phyloP scores from a whole-genome alignment of 2,797 vertebrate species.

The Crypturellus tataupa region DNA sequence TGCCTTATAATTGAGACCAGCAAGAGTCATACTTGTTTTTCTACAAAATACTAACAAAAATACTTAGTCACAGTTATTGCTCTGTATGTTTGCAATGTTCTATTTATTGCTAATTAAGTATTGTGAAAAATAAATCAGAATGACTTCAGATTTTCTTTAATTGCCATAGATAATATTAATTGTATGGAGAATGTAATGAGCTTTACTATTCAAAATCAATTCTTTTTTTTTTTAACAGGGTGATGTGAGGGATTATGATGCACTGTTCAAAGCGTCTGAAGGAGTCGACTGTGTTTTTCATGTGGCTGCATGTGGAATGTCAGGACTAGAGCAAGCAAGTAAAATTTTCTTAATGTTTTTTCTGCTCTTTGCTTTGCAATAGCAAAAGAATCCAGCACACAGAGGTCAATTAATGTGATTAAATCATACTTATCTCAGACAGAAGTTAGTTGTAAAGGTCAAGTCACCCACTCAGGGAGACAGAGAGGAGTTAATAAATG shows the following conservation, averaged over 20 bases:
- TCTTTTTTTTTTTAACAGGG: slow-evolving; percentile 80
- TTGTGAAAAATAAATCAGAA: not conserved
- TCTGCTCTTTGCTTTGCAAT: not conserved
- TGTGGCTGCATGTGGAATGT: slow-evolving; percentile 92
- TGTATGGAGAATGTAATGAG: not conserved
- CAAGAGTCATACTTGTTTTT: slow-evolving; percentile 11
- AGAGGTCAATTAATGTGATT: not conserved
- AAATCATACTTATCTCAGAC: not conserved
- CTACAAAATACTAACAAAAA: slow-evolving; percentile 17
- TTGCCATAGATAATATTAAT: not conserved
- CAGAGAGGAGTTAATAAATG: not conserved
- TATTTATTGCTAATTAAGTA: not conserved
- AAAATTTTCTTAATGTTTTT: not conserved
- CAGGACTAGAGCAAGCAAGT: slow-evolving; percentile 90
- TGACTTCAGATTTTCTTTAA: not conserved
- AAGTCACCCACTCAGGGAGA: not conserved
- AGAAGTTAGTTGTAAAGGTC: not conserved
- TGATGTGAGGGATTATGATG: slow-evolving; percentile 89
- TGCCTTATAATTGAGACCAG: not conserved
- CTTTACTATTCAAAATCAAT: not conserved
- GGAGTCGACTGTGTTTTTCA: slow-evolving; percentile 93
- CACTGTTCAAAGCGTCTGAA: slow-evolving; percentile 86
- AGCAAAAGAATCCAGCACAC: not conserved
- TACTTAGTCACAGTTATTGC: not conserved
- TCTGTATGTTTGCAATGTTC: not conserved